Evolutionary conservation across 1,140 invertebrate genomes (phyloP).

Genomic region (Drosophila nigrodunni): DNA sequence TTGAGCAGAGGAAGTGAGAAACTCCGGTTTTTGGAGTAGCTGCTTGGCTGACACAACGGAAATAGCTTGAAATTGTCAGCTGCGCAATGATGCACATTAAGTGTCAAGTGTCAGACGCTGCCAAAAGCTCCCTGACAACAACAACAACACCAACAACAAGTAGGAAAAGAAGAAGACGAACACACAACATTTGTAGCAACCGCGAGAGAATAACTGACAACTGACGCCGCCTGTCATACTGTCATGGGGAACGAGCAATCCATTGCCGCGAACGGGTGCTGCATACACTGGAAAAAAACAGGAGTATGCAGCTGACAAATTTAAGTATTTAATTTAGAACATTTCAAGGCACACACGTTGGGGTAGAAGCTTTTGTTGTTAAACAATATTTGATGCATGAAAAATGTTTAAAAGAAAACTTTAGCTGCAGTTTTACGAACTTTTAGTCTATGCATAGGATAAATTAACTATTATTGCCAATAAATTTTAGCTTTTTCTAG

Average conservation of each 20-base stretch:
- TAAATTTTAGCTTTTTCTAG: too few species aligned
- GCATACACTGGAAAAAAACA: neutral
- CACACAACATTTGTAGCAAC: conserved; percentile 38
- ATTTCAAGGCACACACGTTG: too few species aligned
- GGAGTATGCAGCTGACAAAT: too few species aligned
- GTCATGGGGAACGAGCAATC: conserved; percentile 43
- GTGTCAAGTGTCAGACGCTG: conserved; percentile 74
- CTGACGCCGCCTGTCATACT: conserved; percentile 48
- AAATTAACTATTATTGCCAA: too few species aligned
- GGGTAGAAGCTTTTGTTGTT: too few species aligned
- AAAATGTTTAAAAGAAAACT: too few species aligned
- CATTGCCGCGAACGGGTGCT: conserved; percentile 29
- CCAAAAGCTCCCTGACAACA: conserved; percentile 79
- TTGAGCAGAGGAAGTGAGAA: conserved; percentile 28
- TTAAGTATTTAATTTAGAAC: too few species aligned
- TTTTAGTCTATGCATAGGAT: too few species aligned
- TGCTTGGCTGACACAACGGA: conserved; percentile 71
- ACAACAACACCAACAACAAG: conserved; percentile 51
- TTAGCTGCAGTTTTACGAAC: too few species aligned
- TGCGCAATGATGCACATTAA: conserved; percentile 82
- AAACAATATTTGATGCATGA: too few species aligned
- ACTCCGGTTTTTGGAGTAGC: conserved; percentile 36
- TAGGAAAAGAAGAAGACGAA: neutral
- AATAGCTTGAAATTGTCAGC: conserved; percentile 81
- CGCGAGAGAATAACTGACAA: conserved; percentile 41